These are phyloP conservation scores for Melitaea athalia DNA, from an alignment of 2,888 invertebrate species.

Conservation along the genomic window DNA sequence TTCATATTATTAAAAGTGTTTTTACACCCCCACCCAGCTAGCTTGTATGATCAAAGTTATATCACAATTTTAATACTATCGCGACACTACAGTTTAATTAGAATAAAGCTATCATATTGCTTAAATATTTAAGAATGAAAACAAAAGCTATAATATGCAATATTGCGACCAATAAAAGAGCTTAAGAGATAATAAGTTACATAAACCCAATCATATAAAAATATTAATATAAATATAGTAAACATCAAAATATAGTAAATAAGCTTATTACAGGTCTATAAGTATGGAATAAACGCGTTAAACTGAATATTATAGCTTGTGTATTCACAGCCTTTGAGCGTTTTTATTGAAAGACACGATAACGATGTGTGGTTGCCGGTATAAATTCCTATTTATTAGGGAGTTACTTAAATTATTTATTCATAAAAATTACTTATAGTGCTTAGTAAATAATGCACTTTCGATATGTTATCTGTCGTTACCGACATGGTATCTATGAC, in stretches of 20 bases:
- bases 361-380: background rate
- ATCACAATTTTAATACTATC: constrained; percentile 24
- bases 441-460: too few species aligned
- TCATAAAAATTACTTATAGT: too few species aligned
- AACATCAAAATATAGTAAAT: constrained; percentile 5
- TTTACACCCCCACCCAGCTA: constrained; percentile 32
- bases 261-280: constrained; percentile 14
- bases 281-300: constrained; percentile 4
- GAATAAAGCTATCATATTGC: constrained; percentile 1
- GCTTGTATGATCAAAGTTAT: constrained; percentile 21
- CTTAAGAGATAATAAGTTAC: constrained; percentile 30
- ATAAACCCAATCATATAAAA: background rate
- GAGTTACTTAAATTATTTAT: too few species aligned
- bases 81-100: constrained; percentile 26
- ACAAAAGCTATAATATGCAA: constrained; percentile 30
- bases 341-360: background rate
- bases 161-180: constrained; percentile 31
- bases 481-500: too few species aligned
- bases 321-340: constrained; percentile 13
- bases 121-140: constrained; percentile 14
- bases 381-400: background rate
- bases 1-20: constrained; percentile 32
- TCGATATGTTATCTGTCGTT: too few species aligned
- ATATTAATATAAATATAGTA: background rate
- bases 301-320: constrained; percentile 21